A percentile compares a stretch with the other conserved stretches of the same genome.
These are phyloP conservation scores for Boloria selene DNA, from an alignment of 2,888 invertebrate species.

Conservation along the genomic window DNA sequence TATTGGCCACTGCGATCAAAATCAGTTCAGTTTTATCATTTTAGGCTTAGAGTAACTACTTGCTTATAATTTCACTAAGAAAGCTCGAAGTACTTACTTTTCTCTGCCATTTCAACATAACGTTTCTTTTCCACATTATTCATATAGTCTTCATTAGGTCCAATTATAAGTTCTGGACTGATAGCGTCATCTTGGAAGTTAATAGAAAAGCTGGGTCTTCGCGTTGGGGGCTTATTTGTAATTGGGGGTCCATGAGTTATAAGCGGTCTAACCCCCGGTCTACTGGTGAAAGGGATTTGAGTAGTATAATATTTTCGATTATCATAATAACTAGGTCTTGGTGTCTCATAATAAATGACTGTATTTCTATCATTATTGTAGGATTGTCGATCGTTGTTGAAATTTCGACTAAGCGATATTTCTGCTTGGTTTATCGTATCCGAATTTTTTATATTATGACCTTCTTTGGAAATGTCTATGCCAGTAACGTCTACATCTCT, in stretches of 20 bases:
- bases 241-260: constrained; percentile 61
- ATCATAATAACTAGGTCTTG: constrained; percentile 21
- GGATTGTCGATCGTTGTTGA: constrained; percentile 14
- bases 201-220: constrained; percentile 38
- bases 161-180: constrained; percentile 55
- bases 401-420: not conserved
- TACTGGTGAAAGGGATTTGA: constrained; percentile 47
- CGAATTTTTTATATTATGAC: not conserved
- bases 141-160: constrained; percentile 67
- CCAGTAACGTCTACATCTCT: constrained; percentile 14
- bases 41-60: too few relatives aligned
- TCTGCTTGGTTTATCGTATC: not conserved
- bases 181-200: constrained; percentile 37
- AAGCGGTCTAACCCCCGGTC: constrained; percentile 63
- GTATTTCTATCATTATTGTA: constrained; percentile 32
- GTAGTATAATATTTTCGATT: constrained; percentile 44
- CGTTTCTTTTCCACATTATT: constrained; percentile 56
- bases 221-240: constrained; percentile 56
- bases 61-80: not conserved
- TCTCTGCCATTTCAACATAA: constrained; percentile 60
- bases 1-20: too few relatives aligned
- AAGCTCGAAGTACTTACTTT: constrained; percentile 54
- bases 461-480: not conserved
- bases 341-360: constrained; percentile 33
- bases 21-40: too few relatives aligned